Evolutionary conservation across 2,113 vertebrate species (phyloP), one percentile per base, ranked within the genome.

Genomic region (Vidua macroura): DNA sequence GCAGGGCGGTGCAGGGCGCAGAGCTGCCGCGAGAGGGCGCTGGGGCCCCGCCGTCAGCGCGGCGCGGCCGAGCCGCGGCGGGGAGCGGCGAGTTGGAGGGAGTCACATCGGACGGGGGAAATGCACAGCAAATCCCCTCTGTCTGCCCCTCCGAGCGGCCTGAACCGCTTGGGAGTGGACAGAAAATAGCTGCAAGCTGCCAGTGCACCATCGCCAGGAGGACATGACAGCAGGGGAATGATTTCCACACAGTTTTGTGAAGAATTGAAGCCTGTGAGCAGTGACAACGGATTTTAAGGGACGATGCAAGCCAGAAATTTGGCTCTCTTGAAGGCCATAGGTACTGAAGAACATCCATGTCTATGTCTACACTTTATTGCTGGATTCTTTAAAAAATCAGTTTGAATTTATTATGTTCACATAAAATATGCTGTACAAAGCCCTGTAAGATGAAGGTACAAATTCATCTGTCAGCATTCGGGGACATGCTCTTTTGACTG

Each of bases 51-150:
- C 86, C 2, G 76, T 27, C 21, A 10, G 51, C 67, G 0, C 51
- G 2, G 35, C n/a, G 11, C 35, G 24, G 52, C 69, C 11, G 20
- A 2, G 21, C 58, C 7, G n/a, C 13, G 33, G 21, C 35, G 43
- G 37, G 49, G 33, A 21, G 35, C 37, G 37, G 70, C n/a, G 24
- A 0, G 10, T 2, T 0, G 15, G 1, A 0, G 20, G 25, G 35
- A 2, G 13, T 16, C 2, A 3, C 60, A 1, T 10, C 1, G 1
- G 1, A 2, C 39, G 1, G 16, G 24, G 11, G 24, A 20, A 35
- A 68, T 24, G 7, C 2, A 4, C 25, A 17, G 67, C 31, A 13
- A 53, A 31, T 8, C 8, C 35, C 11, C 41, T 6, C 46, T 2
- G 2, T 1, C 48, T 8, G 59, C 72, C 76, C 5, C 6, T 31